These are phyloP conservation scores for Tholera decimalis DNA, from an alignment of 2,888 invertebrate species.

Conservation along the genomic window DNA sequence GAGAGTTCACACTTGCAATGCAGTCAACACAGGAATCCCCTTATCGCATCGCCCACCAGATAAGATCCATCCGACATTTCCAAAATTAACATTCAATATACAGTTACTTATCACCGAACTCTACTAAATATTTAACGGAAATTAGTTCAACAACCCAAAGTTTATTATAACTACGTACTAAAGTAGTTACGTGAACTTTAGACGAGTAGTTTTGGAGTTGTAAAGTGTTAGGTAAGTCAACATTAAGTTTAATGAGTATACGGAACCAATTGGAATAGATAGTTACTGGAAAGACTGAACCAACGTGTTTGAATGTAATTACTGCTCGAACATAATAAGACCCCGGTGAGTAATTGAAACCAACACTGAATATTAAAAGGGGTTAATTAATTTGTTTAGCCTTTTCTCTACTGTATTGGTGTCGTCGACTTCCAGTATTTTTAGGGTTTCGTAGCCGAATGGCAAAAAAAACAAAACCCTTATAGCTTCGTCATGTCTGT, in stretches of 20 bases:
- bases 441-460: too few relatives aligned
- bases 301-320: background rate
- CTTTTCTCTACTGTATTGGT: too few relatives aligned
- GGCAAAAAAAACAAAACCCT: too few relatives aligned
- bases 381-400: too few relatives aligned
- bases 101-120: slow-evolving; percentile 20
- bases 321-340: background rate
- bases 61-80: background rate
- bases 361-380: background rate
- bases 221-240: slow-evolving; percentile 41
- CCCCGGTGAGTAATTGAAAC: background rate
- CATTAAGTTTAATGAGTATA: slow-evolving; percentile 32
- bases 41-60: too few relatives aligned
- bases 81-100: background rate
- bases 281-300: background rate
- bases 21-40: too few relatives aligned
- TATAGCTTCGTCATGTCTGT: too few relatives aligned
- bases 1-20: too few relatives aligned
- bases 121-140: slow-evolving; percentile 21
- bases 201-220: slow-evolving; percentile 11
- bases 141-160: slow-evolving; percentile 30
- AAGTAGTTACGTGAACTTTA: slow-evolving; percentile 27
- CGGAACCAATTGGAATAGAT: slow-evolving; percentile 5
- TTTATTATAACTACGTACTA: slow-evolving; percentile 18
- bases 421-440: too few relatives aligned